Base-by-base conservation (phyloP, 2,888 invertebrate genomes). In the Lasioglossum figueresi region DNA sequence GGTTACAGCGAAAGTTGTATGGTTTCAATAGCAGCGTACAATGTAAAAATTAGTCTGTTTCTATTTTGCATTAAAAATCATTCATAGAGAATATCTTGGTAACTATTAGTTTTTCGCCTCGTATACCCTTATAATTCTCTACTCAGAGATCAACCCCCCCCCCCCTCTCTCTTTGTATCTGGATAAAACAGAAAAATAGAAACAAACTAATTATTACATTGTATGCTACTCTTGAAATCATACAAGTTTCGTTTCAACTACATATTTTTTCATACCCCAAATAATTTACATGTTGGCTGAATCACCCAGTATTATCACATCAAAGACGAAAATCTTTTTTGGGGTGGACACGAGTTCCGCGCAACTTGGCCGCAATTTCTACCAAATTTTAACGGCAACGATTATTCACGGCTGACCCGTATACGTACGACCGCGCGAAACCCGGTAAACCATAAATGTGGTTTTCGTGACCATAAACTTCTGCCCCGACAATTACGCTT, bases 391-490 rank as follows among this genome's bases (percentile, higher is more conserved):
- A 70, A 68, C 43, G 37, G 71, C 52, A 81, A 76, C 84, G 68
- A 79, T 86, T 84, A 86, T 76, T 81, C 84, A 70, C 66, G 31
- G 45, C 66, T 81, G 81, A 79, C 70, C 79, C 59, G 72, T 45
- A 63, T 78, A 68, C 77, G 72, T 59, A 63, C 27, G 70, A 34
- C 43, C 23, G 56, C 68, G 83, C 76, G 63, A 83, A 75, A 77
- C 37, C 72, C 63, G 76, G 81, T 81, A 81, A 84, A 85, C 85
- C 86, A 75, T 86, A 85, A 86, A 86, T 79, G 85, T 85, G 85
- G 79, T 85, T 86, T 86, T 77, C 85, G 82, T 68, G 80, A 82
- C 79, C 86, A 79, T 86, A 86, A 86, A 86, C 82, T 82, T 85
- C 85, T 82, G 77, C 31, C 14, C 77, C 70, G 74, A 82, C 86